Evolutionary conservation across 2,888 invertebrate genomes (phyloP).

Genomic region (Asteroscopus sphinx): DNA sequence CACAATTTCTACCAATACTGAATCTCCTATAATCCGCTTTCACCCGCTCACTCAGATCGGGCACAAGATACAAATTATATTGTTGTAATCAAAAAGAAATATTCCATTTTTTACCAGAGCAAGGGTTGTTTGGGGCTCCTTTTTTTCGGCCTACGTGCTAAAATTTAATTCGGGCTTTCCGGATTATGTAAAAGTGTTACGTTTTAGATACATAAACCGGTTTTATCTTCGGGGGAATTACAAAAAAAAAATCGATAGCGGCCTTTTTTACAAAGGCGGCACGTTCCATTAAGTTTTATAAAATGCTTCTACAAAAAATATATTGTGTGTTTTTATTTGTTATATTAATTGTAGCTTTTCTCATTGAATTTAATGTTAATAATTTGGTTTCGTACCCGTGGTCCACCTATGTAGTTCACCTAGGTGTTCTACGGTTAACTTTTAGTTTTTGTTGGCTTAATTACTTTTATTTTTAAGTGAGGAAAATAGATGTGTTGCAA

Average conservation of each 20-base stretch:
- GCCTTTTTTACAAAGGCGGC: conserved; percentile 30
- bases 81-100: conserved; percentile 90
- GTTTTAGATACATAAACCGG: conserved; percentile 63
- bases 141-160: conserved; percentile 84
- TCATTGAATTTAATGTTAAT: no score
- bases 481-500: no score
- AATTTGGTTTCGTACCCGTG: no score
- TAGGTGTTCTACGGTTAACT: no score
- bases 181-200: conserved; percentile 84
- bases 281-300: conserved; percentile 18
- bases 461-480: no score
- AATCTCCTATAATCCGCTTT: conserved; percentile 26
- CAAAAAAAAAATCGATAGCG: conserved; percentile 40
- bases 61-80: conserved; percentile 84
- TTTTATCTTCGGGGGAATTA: conserved; percentile 58
- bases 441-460: no score
- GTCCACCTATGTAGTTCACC: no score
- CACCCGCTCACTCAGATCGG: conserved; percentile 55
- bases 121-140: conserved; percentile 82
- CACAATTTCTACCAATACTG: no score
- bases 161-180: conserved; percentile 87
- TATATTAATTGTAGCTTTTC: no score
- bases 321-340: background rate
- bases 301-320: background rate
- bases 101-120: conserved; percentile 83